Evolutionary conservation across 2,113 vertebrate species (phyloP), one percentile per base, ranked within the genome.

Genomic region (Cichladusa arquata): DNA sequence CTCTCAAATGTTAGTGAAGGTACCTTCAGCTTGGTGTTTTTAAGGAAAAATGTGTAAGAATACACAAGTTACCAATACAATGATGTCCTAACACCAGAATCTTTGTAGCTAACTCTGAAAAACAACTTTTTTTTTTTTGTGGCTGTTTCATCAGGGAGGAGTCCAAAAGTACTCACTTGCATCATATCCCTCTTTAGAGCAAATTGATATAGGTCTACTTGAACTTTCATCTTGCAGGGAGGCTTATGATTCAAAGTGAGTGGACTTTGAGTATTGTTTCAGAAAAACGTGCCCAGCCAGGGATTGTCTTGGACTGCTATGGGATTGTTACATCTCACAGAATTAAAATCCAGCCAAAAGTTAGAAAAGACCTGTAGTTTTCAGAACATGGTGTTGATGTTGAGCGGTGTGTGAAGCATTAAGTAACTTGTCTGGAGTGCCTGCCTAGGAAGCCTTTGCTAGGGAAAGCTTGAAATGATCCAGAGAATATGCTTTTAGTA

Each of bases 331-430:
- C 3, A 9, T 65, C 25, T 83, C 28, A 33, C 19, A 77, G 56
- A 47, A 54, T 5, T 19, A 31, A 58, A 67, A 85, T 28, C 20
- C 6, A 81, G 47, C 14, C 34, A 50, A 66, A 17, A 50, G 9
- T 64, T 83, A 40, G 28, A 57, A 44, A 54, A 51, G 11, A 60
- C 9, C 9, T 51, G 8, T 34, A 48, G 25, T 44, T 48, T 67
- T 56, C 34, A 81, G 47, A 47, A 61, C 6, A 18, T 0, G 0
- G 3, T 56, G 45, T 44, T 6, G 2, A 19, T 73, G 14, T 23
- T 34, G 31, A 73, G 22, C 6, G 6, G 31, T 0, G 0, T 48
- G 14, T 65, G 25, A 72, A 66, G 36, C 22, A 66, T 45, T 36
- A 51, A 51, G 19, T 70, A 33, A 42, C 23, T 73, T 53, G 4